Evolutionary conservation across 2,797 vertebrate genomes (phyloP).

Genomic region (Telmatherina bonti): DNA sequence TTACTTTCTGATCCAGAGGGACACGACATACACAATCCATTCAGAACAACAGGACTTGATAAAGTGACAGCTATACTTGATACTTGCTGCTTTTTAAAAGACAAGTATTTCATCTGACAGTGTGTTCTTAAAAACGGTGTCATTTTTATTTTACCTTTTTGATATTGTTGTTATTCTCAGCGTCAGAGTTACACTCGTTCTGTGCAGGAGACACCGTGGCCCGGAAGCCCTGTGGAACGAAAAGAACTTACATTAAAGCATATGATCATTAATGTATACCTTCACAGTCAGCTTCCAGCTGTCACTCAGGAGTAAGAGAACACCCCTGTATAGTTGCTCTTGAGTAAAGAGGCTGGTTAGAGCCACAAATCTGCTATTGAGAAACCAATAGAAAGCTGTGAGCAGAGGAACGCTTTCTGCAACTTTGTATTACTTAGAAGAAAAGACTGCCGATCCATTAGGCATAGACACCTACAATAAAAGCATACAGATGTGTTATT

Average conservation of each 20-base stretch:
- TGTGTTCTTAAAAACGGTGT: not conserved
- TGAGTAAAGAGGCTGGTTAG: slow-evolving; percentile 34
- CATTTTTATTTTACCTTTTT: slow-evolving; percentile 79
- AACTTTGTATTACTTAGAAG: slow-evolving; percentile 3
- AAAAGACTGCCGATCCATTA: slow-evolving; percentile 11
- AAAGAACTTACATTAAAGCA: slow-evolving; percentile 50
- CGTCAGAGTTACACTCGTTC: slow-evolving; percentile 81
- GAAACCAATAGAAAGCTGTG: slow-evolving; percentile 19
- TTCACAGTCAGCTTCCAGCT: slow-evolving; percentile 47
- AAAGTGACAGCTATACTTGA: no score
- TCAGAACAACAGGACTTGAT: no score
- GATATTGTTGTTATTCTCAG: slow-evolving; percentile 77
- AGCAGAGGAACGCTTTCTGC: slow-evolving; percentile 13
- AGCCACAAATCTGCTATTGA: slow-evolving; percentile 30
- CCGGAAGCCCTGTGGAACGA: slow-evolving; percentile 80
- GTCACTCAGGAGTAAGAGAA: slow-evolving; percentile 48
- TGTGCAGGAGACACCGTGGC: slow-evolving; percentile 76
- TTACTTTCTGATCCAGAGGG: no score
- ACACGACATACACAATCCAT: no score
- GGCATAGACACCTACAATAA: not conserved
- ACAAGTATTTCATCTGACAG: not conserved
- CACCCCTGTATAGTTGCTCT: slow-evolving; percentile 19
- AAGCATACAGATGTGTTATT: not conserved
- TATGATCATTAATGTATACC: slow-evolving; percentile 42
- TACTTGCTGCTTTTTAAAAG: slow-evolving; percentile 1